Percentiles rank a stretch among this genome's conserved stretches.
phyloP scores from a whole-genome alignment of 2,113 vertebrate genomes.

The Protobothrops flavoviridis region DNA sequence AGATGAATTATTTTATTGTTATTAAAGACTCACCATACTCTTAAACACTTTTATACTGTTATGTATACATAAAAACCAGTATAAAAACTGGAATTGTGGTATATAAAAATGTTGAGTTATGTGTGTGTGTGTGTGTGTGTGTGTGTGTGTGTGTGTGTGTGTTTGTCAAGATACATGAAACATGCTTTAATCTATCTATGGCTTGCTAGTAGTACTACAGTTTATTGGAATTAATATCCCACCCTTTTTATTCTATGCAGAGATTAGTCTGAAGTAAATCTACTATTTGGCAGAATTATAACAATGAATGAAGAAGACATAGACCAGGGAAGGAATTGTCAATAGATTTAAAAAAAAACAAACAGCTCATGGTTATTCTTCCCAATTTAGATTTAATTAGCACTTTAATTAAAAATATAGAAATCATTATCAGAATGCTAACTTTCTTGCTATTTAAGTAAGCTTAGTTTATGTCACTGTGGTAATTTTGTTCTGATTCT shows the following conservation, averaged over 20 bases:
- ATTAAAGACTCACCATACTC: neutral
- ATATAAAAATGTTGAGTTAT: neutral
- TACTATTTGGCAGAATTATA: neutral
- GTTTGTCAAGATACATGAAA: neutral
- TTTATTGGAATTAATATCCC: neutral
- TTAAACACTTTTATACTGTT: neutral
- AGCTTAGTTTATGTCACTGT: conserved; percentile 36
- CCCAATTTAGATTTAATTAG: conserved; percentile 26
- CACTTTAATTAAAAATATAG: conserved; percentile 33
- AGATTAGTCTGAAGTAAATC: neutral
- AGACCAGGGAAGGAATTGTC: neutral
- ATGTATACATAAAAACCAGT: neutral
- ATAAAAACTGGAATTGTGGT: neutral
- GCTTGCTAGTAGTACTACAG: neutral
- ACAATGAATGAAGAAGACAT: neutral
- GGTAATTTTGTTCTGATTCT: conserved; percentile 37
- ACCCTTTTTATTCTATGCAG: neutral
- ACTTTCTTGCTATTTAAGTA: conserved; percentile 39
- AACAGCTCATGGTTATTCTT: conserved; percentile 1
- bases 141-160: no score
- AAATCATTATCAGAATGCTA: conserved; percentile 28
- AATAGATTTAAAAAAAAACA: neutral
- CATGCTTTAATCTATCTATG: neutral
- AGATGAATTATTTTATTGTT: neutral
- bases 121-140: no score